Evolutionary conservation across 1,140 invertebrate genomes (phyloP), one percentile per base, ranked within the genome.

Genomic region (Ceratina calcarata): DNA sequence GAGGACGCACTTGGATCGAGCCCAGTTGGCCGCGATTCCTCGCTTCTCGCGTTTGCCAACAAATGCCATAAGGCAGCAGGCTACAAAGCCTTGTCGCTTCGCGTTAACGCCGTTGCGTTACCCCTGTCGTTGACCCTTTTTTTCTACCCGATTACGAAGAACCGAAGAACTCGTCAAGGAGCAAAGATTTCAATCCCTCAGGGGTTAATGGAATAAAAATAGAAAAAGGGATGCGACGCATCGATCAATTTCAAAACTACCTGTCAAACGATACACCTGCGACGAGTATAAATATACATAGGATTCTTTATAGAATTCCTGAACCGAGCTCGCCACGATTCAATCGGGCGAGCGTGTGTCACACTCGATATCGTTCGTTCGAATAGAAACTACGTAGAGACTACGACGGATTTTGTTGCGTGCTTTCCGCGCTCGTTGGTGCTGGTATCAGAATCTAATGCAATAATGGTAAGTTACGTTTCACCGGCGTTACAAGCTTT

Each of bases 1-100:
- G 78, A 87, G 81, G 82, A 84, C 86, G 85, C 84, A 88, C 87
- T 91, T 92, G 90, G 90, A 91, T 82, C 87, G 70, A 62, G 80
- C 89, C 90, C 90, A 92, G 89, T 86, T 91, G 91, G 90, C 89
- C 70, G 81, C 85, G 86, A 86, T 77, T 75, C 85, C 74, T 80
- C 83, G 84, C 69, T 82, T 75, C 84, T 85, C 79, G 78, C 79
- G 60, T 85, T 49, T 85, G 84, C 84, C 83, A 85, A 85, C 84
- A 85, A 85, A 85, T 81, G 79, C 78, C 83, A 85, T 85, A 85
- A 85, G 84, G 84, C 83, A 81, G 60, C 62, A 72, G 60, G 80
- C 49, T 72, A 80, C 78, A 80, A 80, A 76, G 73, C 70, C 61
- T 65, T 67, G 64, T 80, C 55, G 68, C 65, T 80, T 68, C 62